Conservation (phyloP, 2,113 vertebrate genomes). For the Hypomesus transpacificus region DNA sequence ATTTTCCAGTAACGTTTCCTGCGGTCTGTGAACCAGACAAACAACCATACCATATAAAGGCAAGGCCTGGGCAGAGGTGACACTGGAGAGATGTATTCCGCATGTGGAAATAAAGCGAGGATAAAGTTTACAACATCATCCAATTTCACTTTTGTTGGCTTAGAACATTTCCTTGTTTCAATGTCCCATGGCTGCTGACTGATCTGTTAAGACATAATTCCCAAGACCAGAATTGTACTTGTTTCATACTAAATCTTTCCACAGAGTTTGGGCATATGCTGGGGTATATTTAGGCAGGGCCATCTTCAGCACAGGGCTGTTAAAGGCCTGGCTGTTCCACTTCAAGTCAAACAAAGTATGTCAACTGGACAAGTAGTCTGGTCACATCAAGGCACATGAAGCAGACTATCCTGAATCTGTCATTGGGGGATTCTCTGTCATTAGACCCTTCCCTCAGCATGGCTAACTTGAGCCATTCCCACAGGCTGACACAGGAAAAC, state of each 20-base stretch:
- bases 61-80: constrained; percentile 30
- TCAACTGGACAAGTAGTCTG: constrained; percentile 41
- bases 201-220: constrained; percentile 30
- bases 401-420: constrained; percentile 29
- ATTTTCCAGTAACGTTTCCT: constrained; percentile 40
- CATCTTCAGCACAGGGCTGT: constrained; percentile 20
- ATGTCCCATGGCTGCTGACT: not conserved
- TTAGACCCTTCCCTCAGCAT: constrained; percentile 17
- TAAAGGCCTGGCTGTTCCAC: constrained; percentile 38
- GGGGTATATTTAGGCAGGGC: constrained; percentile 54
- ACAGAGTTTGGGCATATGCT: constrained; percentile 44
- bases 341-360: constrained; percentile 61
- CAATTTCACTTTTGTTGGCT: not conserved
- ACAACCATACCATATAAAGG: constrained; percentile 66
- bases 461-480: constrained; percentile 17
- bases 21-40: constrained; percentile 47
- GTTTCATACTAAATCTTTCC: constrained; percentile 43
- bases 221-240: constrained; percentile 46
- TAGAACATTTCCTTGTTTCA: not conserved
- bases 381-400: constrained; percentile 16
- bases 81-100: not conserved
- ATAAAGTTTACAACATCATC: not conserved
- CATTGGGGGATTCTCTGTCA: constrained; percentile 12
- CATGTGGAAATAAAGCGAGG: not conserved
- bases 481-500: constrained; percentile 13